Conservation (phyloP, 2,113 vertebrate genomes). For the Falcunculus frontatus region DNA sequence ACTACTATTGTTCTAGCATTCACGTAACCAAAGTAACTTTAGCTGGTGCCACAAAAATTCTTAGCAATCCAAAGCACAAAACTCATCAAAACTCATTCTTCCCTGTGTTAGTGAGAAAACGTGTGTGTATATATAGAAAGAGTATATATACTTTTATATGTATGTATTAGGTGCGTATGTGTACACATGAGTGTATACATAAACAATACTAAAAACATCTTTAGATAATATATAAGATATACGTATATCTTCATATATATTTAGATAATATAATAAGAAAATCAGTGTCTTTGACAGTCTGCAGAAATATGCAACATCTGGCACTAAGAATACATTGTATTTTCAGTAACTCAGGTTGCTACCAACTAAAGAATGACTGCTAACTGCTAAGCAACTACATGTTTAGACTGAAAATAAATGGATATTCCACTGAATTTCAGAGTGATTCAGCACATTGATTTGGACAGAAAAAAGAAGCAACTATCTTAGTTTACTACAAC, state of each 20-base stretch:
- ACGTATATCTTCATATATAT: background rate
- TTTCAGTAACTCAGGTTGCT: background rate
- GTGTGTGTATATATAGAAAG: background rate
- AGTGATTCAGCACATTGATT: background rate
- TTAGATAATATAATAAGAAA: background rate
- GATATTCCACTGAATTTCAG: background rate
- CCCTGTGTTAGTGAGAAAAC: background rate
- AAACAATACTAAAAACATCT: background rate
- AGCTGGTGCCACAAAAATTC: background rate
- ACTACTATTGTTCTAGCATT: background rate
- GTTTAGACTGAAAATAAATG: background rate
- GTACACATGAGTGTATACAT: background rate
- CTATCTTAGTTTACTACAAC: background rate
- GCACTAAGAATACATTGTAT: background rate
- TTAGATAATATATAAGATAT: background rate
- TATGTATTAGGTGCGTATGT: background rate
- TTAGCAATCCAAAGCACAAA: background rate
- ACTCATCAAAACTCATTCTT: background rate
- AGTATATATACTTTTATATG: background rate
- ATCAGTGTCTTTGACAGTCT: background rate
- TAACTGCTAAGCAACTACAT: background rate
- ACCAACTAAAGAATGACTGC: background rate
- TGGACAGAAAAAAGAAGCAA: background rate
- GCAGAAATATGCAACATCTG: background rate
- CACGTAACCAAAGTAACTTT: background rate